Percentiles rank a stretch among this genome's conserved stretches.
Evolutionary conservation across 1,140 invertebrate genomes (phyloP).

Genomic region (Brachionus asplanchnoidis): DNA sequence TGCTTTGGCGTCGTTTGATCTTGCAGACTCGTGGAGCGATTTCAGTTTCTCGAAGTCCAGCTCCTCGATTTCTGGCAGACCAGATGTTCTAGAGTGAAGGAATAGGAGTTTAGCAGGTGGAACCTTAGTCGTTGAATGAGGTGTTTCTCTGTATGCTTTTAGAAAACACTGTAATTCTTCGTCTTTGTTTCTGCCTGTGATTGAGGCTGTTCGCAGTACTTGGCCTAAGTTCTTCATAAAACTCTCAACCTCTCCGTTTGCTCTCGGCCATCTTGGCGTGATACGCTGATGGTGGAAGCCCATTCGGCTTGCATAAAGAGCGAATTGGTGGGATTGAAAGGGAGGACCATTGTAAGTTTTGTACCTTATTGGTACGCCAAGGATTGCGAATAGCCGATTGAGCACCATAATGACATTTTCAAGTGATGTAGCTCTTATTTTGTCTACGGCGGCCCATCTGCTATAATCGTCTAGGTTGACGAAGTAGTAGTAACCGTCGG

Average conservation of each 20-base stretch:
- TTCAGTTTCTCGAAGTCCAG: neutral
- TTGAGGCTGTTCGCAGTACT: neutral
- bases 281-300: slow-evolving; percentile 42
- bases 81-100: neutral
- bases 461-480: neutral
- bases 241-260: slow-evolving; percentile 43
- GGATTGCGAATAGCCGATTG: slow-evolving; percentile 43
- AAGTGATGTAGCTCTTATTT: neutral
- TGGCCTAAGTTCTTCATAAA: slow-evolving; percentile 41
- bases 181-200: neutral
- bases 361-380: slow-evolving; percentile 43
- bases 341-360: no score
- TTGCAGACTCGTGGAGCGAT: neutral
- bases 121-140: neutral
- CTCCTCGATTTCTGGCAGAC: neutral
- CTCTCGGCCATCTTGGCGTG: slow-evolving; percentile 43
- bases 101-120: neutral
- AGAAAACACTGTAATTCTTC: neutral
- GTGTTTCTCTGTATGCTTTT: neutral
- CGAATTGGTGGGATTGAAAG: no score
- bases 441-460: neutral
- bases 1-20: neutral
- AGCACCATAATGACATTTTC: neutral
- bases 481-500: neutral
- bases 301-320: neutral